phyloP scores from a whole-genome alignment of 1,140 invertebrate genomes.

The Bombyx mandarina region DNA sequence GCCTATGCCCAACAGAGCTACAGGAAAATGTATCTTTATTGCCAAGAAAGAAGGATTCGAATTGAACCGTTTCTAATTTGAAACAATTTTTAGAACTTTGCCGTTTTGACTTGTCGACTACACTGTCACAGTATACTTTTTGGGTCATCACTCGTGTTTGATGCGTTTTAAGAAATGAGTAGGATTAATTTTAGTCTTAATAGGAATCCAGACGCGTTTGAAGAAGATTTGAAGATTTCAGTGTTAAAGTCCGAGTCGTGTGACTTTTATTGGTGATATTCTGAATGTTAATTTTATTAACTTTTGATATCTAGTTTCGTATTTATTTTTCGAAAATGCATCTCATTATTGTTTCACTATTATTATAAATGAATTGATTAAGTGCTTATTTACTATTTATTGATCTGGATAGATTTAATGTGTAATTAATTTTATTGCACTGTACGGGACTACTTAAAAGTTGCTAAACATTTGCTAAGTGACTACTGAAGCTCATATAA shows the following conservation, averaged over 20 bases:
- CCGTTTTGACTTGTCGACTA: constrained; percentile 48
- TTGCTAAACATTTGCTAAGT: no score
- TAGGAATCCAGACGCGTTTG: constrained; percentile 36
- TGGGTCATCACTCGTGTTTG: constrained; percentile 52
- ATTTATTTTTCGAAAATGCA: no score
- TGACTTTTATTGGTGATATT: constrained; percentile 14
- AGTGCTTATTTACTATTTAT: no score
- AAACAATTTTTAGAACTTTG: constrained; percentile 18
- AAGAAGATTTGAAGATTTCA: constrained; percentile 24
- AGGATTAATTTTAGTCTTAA: constrained; percentile 51
- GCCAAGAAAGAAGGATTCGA: no score
- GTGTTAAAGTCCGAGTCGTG: constrained; percentile 12
- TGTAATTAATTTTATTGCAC: no score
- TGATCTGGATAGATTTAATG: no score
- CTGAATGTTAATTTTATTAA: constrained; percentile 5
- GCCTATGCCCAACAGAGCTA: not conserved
- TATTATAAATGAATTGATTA: no score
- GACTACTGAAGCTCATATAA: no score
- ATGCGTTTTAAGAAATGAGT: constrained; percentile 48
- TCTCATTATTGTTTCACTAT: no score
- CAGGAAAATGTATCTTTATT: no score
- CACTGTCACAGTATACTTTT: constrained; percentile 46
- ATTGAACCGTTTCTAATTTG: no score
- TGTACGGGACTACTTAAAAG: no score
- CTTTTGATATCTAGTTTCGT: not conserved